Base-by-base conservation (phyloP, 2,888 invertebrate species). In the Lumbricus terrestris region DNA sequence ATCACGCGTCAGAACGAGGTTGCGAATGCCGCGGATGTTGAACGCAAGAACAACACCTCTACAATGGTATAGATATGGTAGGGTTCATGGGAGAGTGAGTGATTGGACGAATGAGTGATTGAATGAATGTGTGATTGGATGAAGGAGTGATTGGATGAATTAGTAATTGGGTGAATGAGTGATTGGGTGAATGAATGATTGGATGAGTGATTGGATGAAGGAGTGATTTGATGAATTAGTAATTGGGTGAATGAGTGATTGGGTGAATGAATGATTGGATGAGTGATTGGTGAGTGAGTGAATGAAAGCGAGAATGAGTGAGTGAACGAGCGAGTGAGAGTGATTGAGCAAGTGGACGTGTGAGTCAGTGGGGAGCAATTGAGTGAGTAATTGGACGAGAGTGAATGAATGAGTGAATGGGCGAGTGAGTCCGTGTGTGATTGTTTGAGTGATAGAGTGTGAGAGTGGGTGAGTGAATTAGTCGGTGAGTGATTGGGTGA, bases 11-110 rank as follows among this genome's bases (percentile, higher is more conserved):
- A 94, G 91, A 83, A 92, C 92, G 11, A 94, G 91, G 18, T 20
- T 37, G 13, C 88, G 34, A 0, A 93, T 88, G 23, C 91, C 92
- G 5, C 93, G 93, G 0, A 94, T 82, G 90, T 94, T 93, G 91
- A 93, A 93, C 0, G 92, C 93, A 20, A 94, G 40, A 0, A 93
- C 94, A 5, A 94, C 92, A 0, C 93, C 93, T 34, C 94, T 94
- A 93, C n/a, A 93, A 93, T 18, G 40, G 47, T 85, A 23, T 20
- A 37, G 34, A 37, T 33, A 37, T 85, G n/a, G 4, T n/a, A 33
- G 6, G 34, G 6, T 83, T 18, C 16, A 29, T 82, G 82, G 5
- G 82, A 11, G 82, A 13, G 38, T 8, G 38, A 38, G 38, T 38
- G 38, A 38, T 5, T 40, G 40, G 16, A 16, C 15, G 5, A 40